Percentiles rank a stretch among this genome's conserved stretches.
Conservation (phyloP, 2,113 vertebrate species). For the Pogonocichla stellata region DNA sequence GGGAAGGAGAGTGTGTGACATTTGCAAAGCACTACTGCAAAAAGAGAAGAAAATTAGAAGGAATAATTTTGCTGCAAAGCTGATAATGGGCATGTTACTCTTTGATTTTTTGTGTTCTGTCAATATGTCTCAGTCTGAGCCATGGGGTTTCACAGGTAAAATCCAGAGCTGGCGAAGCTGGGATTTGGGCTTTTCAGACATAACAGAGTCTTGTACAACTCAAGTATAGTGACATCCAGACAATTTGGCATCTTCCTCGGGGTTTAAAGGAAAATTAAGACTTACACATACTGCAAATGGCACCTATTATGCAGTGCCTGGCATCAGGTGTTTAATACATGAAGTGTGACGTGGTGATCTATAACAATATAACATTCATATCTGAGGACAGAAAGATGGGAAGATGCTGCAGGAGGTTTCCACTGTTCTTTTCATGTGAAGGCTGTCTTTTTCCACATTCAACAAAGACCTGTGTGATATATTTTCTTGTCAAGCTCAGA, state of each 20-base stretch:
- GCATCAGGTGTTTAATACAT: background rate
- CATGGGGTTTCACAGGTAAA: background rate
- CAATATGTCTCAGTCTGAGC: background rate
- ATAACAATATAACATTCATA: background rate
- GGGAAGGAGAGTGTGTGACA: background rate
- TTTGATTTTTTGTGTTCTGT: background rate
- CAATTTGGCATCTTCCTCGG: background rate
- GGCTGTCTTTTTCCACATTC: background rate
- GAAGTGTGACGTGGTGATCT: background rate
- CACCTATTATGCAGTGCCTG: background rate
- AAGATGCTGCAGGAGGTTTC: background rate
- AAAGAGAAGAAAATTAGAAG: background rate
- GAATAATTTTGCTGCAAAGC: background rate
- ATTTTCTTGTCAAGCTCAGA: background rate
- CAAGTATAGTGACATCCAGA: background rate
- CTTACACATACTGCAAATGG: background rate
- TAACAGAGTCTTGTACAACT: background rate
- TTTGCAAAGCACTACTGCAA: background rate
- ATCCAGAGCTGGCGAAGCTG: background rate
- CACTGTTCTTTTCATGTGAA: accelerated
- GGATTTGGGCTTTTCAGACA: background rate
- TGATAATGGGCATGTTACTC: background rate
- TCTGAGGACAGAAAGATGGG: background rate
- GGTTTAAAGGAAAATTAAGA: background rate
- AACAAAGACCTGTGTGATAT: background rate